Evolutionary conservation across 2,113 vertebrate genomes (phyloP), one percentile per base, ranked within the genome.

Genomic region (Bufo bufo): DNA sequence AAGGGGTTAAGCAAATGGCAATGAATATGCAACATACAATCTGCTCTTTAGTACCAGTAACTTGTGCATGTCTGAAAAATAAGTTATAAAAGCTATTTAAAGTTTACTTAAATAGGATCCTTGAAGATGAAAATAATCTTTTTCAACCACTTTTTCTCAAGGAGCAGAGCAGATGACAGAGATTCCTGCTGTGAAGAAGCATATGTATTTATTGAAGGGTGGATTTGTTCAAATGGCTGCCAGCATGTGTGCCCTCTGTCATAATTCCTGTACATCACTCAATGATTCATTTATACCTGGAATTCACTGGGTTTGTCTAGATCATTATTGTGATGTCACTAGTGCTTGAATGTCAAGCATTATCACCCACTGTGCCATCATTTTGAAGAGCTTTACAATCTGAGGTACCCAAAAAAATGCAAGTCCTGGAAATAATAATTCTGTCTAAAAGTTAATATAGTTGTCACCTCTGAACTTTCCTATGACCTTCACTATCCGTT

Each of bases 171-270:
- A 86, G 49, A 59, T 84, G 65, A 78, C 56, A 54, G 61, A 52
- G 65, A 33, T 49, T 5, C 77, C 86, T 61, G 69, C 78, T 87
- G 65, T 79, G 65, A 81, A 47, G 49, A 80, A 50, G 58, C 85
- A 86, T 78, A 65, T 63, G 84, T 63, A 59, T 86, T 86, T 86
- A 86, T 77, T 78, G 61, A n/a, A 87, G 54, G 69, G 78, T n/a
- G 33, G 63, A 87, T 87, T 50, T 85, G 56, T 63, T 75, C 54
- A 77, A 85, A 78, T 80, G 61, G 63, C 47, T 78, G 74, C 20
- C 85, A 86, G 74, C 61, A 69, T 86, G 75, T 16, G 75, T 66
- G 58, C 45, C 58, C 58, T 74, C 59, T 23, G n/a, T 16, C 17
- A 66, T 61, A 6, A 79, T 63, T 52, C 61, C 20, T 23, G 49